These are phyloP conservation scores for Pagrus major DNA, from an alignment of 2,113 vertebrate genomes.

Conservation along the genomic window DNA sequence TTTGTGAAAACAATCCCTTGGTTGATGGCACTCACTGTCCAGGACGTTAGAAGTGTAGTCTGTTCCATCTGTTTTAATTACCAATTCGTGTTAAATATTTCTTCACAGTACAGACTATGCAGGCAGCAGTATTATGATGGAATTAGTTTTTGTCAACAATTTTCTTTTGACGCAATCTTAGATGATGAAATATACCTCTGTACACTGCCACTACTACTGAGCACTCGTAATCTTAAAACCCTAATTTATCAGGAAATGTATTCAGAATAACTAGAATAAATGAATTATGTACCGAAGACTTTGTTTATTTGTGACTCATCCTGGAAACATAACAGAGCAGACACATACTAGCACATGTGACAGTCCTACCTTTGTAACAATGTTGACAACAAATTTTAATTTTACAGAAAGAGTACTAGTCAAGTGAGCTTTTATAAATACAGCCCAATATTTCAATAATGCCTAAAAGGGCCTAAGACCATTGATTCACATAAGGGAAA, in stretches of 20 bases:
- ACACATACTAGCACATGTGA: background rate
- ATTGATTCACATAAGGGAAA: no score
- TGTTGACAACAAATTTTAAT: background rate
- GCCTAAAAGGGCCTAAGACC: no score
- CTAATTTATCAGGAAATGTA: slow-evolving; percentile 33
- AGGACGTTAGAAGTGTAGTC: background rate
- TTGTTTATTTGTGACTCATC: background rate
- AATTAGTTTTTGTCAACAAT: slow-evolving; percentile 1
- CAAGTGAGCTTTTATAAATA: no score
- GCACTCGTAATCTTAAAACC: background rate
- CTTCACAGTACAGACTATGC: background rate
- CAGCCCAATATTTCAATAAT: no score
- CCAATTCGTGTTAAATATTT: background rate
- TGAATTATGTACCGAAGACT: slow-evolving; percentile 6
- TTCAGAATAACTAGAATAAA: slow-evolving; percentile 45
- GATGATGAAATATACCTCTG: slow-evolving; percentile 35
- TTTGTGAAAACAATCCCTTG: background rate
- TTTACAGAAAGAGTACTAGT: background rate
- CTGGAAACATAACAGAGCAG: background rate
- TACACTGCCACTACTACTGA: slow-evolving; percentile 45
- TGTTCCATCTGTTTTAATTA: background rate
- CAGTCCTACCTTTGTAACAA: background rate
- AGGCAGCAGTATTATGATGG: background rate
- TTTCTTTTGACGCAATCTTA: background rate
- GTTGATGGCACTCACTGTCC: background rate